Percentiles rank a stretch among this genome's conserved stretches.
Conservation (phyloP, 2,113 vertebrate genomes). For the Myotis brandtii region DNA sequence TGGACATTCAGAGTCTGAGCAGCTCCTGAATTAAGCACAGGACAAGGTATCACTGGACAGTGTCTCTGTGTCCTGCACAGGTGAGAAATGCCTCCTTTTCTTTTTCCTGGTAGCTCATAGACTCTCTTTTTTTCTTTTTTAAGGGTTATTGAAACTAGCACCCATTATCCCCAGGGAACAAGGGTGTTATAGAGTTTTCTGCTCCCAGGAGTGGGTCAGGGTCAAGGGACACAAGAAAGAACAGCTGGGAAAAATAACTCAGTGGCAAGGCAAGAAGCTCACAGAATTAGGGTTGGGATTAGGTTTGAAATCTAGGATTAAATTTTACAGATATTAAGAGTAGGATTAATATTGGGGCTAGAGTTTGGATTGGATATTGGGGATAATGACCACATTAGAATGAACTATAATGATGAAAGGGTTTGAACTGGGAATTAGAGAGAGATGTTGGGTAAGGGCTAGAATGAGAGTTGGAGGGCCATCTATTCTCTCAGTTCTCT, state of each 20-base stretch:
- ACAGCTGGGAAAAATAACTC: not conserved
- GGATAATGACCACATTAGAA: not conserved
- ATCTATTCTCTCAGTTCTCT: not conserved
- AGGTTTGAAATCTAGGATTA: constrained; percentile 43
- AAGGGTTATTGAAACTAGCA: not conserved
- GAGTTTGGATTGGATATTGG: not conserved
- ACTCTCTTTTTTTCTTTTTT: not conserved
- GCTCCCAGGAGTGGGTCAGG: not conserved
- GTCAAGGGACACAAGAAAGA: not conserved
- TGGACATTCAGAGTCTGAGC: not conserved
- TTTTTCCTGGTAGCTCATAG: not conserved
- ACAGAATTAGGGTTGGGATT: not conserved
- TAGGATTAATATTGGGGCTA: constrained; percentile 47
- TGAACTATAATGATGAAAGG: not conserved
- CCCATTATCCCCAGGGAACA: not conserved
- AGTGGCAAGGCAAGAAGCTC: not conserved
- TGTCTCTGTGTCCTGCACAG: not conserved
- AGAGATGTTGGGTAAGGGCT: not conserved
- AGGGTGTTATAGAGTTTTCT: not conserved
- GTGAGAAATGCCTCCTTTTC: not conserved
- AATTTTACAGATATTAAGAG: constrained; percentile 23
- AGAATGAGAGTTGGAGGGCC: not conserved
- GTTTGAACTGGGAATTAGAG: not conserved
- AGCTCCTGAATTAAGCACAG: not conserved
- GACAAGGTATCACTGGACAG: not conserved